Conservation (phyloP, 2,113 vertebrate genomes). For the Poicephalus meyeri region DNA sequence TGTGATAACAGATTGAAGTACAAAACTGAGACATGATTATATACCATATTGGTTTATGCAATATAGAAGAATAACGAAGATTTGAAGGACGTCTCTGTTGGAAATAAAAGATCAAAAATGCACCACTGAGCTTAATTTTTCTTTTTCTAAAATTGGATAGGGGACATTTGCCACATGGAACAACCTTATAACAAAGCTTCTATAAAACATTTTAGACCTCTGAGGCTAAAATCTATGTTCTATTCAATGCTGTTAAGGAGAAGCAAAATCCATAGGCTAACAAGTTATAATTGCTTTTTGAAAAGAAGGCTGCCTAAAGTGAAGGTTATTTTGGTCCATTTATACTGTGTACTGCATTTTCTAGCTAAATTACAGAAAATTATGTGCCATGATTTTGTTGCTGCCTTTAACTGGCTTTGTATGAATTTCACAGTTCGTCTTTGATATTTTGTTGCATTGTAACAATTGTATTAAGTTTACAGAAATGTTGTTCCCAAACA, state of each 20-base stretch:
- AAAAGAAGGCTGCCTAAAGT: slow-evolving; percentile 32
- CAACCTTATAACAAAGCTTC: background rate
- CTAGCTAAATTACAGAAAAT: slow-evolving; percentile 52
- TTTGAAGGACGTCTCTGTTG: slow-evolving; percentile 10
- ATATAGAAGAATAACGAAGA: background rate
- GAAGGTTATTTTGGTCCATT: slow-evolving; percentile 38
- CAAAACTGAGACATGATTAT: slow-evolving; percentile 4
- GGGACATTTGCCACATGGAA: background rate
- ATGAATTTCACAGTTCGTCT: background rate
- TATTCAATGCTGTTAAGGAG: slow-evolving; percentile 13
- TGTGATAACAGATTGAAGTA: background rate
- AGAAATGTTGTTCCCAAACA: background rate
- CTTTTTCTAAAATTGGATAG: background rate
- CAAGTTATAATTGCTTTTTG: slow-evolving; percentile 19
- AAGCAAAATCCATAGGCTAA: slow-evolving; percentile 43
- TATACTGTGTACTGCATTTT: slow-evolving; percentile 8
- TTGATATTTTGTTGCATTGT: background rate
- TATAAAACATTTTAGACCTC: slow-evolving; percentile 31
- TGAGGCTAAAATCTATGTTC: background rate
- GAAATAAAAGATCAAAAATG: slow-evolving; percentile 33
- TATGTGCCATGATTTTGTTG: background rate
- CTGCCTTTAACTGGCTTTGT: background rate
- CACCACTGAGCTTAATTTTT: background rate
- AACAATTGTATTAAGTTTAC: background rate
- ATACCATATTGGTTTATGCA: slow-evolving; percentile 6